These are phyloP conservation scores for Ophioninae sp. DNA, from an alignment of 2,888 invertebrate species.

Conservation along the genomic window DNA sequence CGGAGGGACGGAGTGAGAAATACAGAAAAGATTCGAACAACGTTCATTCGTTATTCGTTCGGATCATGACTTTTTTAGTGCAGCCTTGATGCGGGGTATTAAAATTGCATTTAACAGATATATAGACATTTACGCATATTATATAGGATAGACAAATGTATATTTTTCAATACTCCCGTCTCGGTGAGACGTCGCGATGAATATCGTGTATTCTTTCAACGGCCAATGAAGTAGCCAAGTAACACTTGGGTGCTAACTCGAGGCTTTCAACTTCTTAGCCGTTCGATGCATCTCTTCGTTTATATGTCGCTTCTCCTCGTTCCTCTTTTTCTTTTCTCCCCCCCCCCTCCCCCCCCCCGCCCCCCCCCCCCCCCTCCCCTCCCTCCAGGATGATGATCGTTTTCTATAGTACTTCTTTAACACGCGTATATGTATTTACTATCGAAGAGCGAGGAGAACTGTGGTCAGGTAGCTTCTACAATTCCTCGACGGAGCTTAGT, in stretches of 20 bases:
- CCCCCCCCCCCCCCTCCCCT: slow-evolving; percentile 16
- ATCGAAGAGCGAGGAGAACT: slow-evolving; percentile 13
- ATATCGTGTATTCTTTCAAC: slow-evolving; percentile 55
- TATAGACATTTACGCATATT: slow-evolving; percentile 15
- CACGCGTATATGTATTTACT: background rate
- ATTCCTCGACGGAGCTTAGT: slow-evolving; percentile 35
- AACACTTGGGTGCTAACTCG: slow-evolving; percentile 74
- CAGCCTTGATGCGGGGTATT: slow-evolving; percentile 11
- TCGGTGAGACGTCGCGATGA: slow-evolving; percentile 25
- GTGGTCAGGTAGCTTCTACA: slow-evolving; percentile 46
- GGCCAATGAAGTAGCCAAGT: slow-evolving; percentile 63
- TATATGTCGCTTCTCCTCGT: slow-evolving; percentile 18
- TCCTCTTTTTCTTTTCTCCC: background rate
- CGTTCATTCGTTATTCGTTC: slow-evolving; percentile 12
- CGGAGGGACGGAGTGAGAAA: slow-evolving; percentile 9
- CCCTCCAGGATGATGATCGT: slow-evolving; percentile 47
- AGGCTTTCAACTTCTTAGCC: slow-evolving; percentile 66
- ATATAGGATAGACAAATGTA: slow-evolving; percentile 10
- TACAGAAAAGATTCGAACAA: slow-evolving; percentile 15
- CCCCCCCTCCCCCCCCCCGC: background rate
- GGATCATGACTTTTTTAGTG: slow-evolving; percentile 42
- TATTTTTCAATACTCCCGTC: slow-evolving; percentile 20
- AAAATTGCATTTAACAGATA: slow-evolving; percentile 34
- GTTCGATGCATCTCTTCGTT: slow-evolving; percentile 41
- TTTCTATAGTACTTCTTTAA: slow-evolving; percentile 35